Percentiles rank a stretch among this genome's conserved stretches.
These are phyloP conservation scores for Telmatochromis sp. DNA, from an alignment of 2,113 vertebrate genomes.

Conservation along the genomic window DNA sequence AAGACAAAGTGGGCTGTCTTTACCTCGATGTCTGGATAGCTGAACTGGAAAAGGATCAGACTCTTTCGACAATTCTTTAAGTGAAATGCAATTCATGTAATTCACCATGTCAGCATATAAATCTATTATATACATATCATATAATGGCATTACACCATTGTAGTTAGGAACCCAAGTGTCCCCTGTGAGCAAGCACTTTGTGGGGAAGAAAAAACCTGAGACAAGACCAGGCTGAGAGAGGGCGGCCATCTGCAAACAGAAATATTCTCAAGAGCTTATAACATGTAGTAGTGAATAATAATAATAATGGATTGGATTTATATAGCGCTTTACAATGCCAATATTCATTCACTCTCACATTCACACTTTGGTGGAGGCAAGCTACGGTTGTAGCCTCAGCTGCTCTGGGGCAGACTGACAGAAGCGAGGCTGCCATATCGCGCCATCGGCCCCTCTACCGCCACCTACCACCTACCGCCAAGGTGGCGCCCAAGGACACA, in stretches of 20 bases:
- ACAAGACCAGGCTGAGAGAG: background rate
- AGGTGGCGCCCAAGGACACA: too few relatives aligned
- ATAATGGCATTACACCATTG: background rate
- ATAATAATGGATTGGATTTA: too few relatives aligned
- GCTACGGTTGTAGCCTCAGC: too few relatives aligned
- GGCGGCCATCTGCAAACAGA: background rate
- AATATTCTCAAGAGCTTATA: background rate
- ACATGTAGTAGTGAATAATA: background rate
- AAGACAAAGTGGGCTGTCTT: background rate
- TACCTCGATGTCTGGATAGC: constrained; percentile 9
- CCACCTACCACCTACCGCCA: too few relatives aligned
- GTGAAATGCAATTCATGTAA: constrained; percentile 15
- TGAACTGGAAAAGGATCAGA: constrained; percentile 8
- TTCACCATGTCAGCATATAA: constrained; percentile 18
- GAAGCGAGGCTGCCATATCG: too few relatives aligned
- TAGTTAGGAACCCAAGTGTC: background rate
- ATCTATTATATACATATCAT: background rate
- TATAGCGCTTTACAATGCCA: too few relatives aligned
- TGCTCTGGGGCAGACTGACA: too few relatives aligned
- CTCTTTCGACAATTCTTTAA: constrained; percentile 19
- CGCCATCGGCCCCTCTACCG: accelerated
- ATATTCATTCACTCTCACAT: too few relatives aligned
- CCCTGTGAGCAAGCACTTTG: background rate
- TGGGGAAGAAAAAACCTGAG: background rate
- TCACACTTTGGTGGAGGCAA: too few relatives aligned